Evolutionary conservation across 1,140 invertebrate genomes (phyloP), one percentile per base, ranked within the genome.

Genomic region (Pogonus chalceus): DNA sequence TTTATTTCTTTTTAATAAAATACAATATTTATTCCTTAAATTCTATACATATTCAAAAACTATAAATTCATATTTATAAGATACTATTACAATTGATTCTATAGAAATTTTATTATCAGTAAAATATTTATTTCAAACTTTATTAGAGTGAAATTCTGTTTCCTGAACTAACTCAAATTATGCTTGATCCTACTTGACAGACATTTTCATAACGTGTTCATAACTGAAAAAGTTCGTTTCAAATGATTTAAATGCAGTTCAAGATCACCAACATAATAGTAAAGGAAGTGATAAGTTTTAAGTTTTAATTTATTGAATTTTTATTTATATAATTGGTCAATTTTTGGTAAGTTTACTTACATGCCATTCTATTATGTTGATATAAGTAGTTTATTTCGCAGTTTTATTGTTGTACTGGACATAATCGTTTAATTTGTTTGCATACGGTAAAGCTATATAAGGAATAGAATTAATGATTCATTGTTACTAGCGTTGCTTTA

Each of bases 381-480:
- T 31, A 14, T 4, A 4, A 31, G 4, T 4, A 31, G 4, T 31
- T 31, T 7, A 7, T 31, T 31, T 31, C 4, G 26, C 26, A 31
- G 4, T 7, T 7, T 14, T 31, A 7, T 4, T 7, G 14, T 4
- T 7, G 14, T 31, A 7, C 26, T 14, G 4, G 14, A 7, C 26
- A 31, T 7, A 10, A 4, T 43, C 18, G 18, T 43, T 43, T 18
- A 43, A 43, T 43, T 43, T 43, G 37, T 43, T 9, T 10, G 18
- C 18, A 43, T 10, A 31, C 37, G 37, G 37, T 43, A 43, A 43
- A 43, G 18, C 37, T 16, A 43, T 43, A 43, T 43, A 43, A 43
- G 37, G 37, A 18, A 43, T 43, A 43, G 3, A 4, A 18, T 43
- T 43, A 10, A 43, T 43, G 7, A 31, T 4, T 31, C 26, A 31